Evolutionary conservation across 2,797 vertebrate genomes (phyloP).

Genomic region (Tadarida brasiliensis): DNA sequence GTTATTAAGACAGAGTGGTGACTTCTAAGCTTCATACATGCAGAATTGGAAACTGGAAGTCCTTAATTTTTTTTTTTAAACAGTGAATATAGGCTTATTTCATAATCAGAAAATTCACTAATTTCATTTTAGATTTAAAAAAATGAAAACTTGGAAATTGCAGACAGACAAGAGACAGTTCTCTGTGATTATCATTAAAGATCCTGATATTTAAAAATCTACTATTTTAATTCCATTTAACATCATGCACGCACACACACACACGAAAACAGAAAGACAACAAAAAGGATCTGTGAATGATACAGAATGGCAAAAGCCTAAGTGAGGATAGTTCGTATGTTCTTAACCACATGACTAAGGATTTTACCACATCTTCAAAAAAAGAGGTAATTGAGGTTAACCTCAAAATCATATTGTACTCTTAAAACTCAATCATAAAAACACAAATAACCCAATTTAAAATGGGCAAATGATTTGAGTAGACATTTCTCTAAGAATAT

Average conservation of each 20-base stretch:
- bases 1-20: neutral
- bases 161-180: neutral
- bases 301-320: neutral
- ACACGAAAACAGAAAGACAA: neutral
- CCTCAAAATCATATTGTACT: constrained; percentile 35
- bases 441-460: neutral
- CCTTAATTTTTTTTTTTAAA: neutral
- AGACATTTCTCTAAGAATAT: constrained; percentile 6
- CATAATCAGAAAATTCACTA: neutral
- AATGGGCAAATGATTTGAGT: neutral
- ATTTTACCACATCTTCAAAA: constrained; percentile 23
- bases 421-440: constrained; percentile 15
- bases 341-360: constrained; percentile 1
- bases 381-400: constrained; percentile 48
- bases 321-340: neutral
- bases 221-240: neutral
- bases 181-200: neutral
- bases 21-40: neutral
- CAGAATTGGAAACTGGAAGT: neutral
- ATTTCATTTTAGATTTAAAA: constrained; percentile 35
- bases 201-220: neutral
- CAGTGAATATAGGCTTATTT: neutral
- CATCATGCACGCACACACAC: too few relatives aligned
- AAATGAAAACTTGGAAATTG: constrained; percentile 45
- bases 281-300: neutral